These are phyloP conservation scores for Prosapia bicincta DNA, from an alignment of 2,888 invertebrate genomes.

Conservation along the genomic window DNA sequence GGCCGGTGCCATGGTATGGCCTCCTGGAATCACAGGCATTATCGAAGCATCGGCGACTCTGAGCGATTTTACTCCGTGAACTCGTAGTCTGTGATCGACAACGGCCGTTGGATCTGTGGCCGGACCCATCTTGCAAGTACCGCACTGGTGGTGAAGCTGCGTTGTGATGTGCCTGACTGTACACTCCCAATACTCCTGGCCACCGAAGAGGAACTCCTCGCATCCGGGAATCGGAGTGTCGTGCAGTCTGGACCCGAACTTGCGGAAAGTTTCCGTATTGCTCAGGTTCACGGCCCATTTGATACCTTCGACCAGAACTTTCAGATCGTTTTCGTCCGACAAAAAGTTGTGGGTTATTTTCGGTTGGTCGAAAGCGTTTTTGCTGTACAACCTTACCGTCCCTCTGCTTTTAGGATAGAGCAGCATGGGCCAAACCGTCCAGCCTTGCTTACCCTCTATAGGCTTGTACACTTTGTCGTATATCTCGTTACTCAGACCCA, in stretches of 20 bases:
- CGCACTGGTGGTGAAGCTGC: slow-evolving; percentile 63
- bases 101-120: slow-evolving; percentile 45
- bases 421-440: slow-evolving; percentile 37
- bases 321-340: slow-evolving; percentile 28
- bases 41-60: slow-evolving; percentile 53
- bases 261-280: slow-evolving; percentile 38
- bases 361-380: slow-evolving; percentile 34
- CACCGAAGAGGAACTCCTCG: slow-evolving; percentile 31
- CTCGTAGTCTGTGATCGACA: slow-evolving; percentile 51
- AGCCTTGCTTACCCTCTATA: slow-evolving; percentile 38
- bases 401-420: slow-evolving; percentile 38
- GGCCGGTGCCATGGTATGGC: slow-evolving; percentile 55
- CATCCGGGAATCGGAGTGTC: slow-evolving; percentile 56
- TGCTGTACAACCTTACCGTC: slow-evolving; percentile 32
- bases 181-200: slow-evolving; percentile 54
- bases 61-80: slow-evolving; percentile 53
- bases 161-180: slow-evolving; percentile 52
- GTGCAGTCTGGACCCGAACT: slow-evolving; percentile 45
- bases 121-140: slow-evolving; percentile 66
- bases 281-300: slow-evolving; percentile 38
- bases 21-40: slow-evolving; percentile 54
- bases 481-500: slow-evolving; percentile 35
- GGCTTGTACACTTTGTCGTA: slow-evolving; percentile 41
- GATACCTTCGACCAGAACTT: slow-evolving; percentile 35
- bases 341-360: slow-evolving; percentile 37